Conservation (phyloP, 2,888 invertebrate species). For the Leptarthrus brevirostris region DNA sequence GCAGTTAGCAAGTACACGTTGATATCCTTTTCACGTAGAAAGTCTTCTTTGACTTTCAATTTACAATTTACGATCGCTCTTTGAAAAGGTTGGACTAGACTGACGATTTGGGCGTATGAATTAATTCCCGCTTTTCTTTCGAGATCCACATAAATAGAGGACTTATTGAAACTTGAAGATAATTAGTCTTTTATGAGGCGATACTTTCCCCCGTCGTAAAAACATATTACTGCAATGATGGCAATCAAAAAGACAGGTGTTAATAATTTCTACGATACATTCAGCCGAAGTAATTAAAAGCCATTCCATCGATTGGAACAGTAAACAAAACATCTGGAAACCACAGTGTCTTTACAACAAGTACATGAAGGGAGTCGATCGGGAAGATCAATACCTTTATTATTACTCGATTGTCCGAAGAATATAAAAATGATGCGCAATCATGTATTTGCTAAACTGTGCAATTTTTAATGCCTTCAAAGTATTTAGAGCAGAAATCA, state of each 20-base stretch:
- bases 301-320: neutral
- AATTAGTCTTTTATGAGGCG: neutral
- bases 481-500: constrained; percentile 2
- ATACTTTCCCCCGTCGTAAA: neutral
- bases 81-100: too few species aligned
- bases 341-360: neutral
- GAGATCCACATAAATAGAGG: neutral
- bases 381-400: neutral
- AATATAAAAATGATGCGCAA: neutral
- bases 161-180: neutral
- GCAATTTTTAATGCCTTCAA: neutral
- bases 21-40: too few species aligned
- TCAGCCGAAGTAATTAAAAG: neutral
- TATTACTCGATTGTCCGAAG: constrained; percentile 1
- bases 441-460: constrained; percentile 3
- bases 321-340: neutral
- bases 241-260: neutral
- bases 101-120: too few species aligned
- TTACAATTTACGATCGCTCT: too few species aligned
- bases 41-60: too few species aligned
- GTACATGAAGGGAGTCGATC: neutral
- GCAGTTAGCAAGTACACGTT: too few species aligned
- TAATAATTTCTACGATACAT: neutral
- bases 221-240: neutral
- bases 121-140: too few species aligned